A percentile compares a stretch with the other conserved stretches of the same genome.
These are phyloP conservation scores for Yponomeuta sedellus DNA, from an alignment of 2,888 invertebrate genomes.

Conservation along the genomic window DNA sequence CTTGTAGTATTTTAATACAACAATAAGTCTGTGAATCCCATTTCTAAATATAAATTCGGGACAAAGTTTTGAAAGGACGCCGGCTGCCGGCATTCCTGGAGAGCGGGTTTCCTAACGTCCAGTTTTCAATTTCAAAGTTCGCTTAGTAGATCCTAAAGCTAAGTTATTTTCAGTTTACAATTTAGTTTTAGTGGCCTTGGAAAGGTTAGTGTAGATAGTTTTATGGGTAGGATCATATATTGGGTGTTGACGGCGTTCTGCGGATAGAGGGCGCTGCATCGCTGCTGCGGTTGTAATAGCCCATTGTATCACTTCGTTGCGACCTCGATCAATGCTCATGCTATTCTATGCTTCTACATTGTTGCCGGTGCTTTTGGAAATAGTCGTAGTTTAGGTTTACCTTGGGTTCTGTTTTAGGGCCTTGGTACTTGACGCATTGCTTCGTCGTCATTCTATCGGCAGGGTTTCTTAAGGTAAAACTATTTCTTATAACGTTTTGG, in stretches of 20 bases:
- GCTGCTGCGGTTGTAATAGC: constrained; percentile 57
- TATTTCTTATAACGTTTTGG: no score
- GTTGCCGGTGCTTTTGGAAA: background rate
- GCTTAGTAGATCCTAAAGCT: background rate
- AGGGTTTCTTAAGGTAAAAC: no score
- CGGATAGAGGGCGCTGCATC: constrained; percentile 54
- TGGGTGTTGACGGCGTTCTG: constrained; percentile 12
- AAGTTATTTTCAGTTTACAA: background rate
- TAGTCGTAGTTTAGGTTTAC: background rate
- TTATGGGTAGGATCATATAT: constrained; percentile 21
- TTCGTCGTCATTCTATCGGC: background rate
- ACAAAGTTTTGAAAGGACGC: background rate
- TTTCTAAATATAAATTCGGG: no score
- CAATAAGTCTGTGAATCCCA: no score
- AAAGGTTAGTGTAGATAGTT: background rate
- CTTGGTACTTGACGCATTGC: background rate
- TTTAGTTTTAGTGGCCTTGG: background rate
- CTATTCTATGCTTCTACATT: background rate
- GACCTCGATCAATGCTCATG: background rate
- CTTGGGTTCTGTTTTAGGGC: background rate
- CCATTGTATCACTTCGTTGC: constrained; percentile 5
- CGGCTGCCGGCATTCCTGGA: background rate
- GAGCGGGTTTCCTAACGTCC: background rate
- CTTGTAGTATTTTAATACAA: no score
- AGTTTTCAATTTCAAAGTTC: background rate